A percentile compares a stretch with the other conserved stretches of the same genome.
Evolutionary conservation across 2,797 vertebrate species (phyloP).

Genomic region (Potorous gilbertii): DNA sequence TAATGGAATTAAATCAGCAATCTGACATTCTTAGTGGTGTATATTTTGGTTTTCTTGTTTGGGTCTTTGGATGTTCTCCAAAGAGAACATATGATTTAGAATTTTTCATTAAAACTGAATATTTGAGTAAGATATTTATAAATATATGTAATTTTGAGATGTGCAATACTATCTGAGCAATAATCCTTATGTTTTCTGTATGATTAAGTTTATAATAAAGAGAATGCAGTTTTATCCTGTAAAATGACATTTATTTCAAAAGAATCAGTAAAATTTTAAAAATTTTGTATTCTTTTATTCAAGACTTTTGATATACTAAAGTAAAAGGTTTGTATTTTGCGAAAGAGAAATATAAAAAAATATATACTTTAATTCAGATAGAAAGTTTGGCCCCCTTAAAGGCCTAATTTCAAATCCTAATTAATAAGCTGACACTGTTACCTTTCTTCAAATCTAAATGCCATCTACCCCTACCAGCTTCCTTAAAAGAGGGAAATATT

Average conservation of each 20-base stretch:
- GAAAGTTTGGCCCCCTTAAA: slow-evolving; percentile 37
- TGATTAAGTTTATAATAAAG: slow-evolving; percentile 53
- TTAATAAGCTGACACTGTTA: not conserved
- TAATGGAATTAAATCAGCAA: slow-evolving; percentile 34
- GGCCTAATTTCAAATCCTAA: slow-evolving; percentile 7
- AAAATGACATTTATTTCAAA: not conserved
- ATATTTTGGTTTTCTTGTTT: slow-evolving; percentile 7
- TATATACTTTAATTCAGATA: slow-evolving; percentile 63
- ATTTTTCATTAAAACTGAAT: slow-evolving; percentile 55
- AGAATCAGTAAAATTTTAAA: not conserved
- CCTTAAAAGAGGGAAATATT: not conserved
- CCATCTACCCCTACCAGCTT: not conserved
- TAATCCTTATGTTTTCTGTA: slow-evolving; percentile 83
- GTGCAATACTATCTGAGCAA: slow-evolving; percentile 85
- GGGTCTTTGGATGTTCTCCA: slow-evolving; percentile 52
- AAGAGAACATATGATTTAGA: slow-evolving; percentile 34
- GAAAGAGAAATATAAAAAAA: slow-evolving; percentile 38
- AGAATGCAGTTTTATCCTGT: not conserved
- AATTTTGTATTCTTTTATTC: slow-evolving; percentile 54
- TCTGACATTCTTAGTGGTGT: not conserved
- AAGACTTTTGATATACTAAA: slow-evolving; percentile 57
- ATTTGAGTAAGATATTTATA: slow-evolving; percentile 64
- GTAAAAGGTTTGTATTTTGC: slow-evolving; percentile 74
- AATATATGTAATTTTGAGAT: slow-evolving; percentile 70
- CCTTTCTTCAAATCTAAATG: not conserved